Base-by-base conservation (phyloP, 2,888 invertebrate genomes). In the Capitulum mitella region DNA sequence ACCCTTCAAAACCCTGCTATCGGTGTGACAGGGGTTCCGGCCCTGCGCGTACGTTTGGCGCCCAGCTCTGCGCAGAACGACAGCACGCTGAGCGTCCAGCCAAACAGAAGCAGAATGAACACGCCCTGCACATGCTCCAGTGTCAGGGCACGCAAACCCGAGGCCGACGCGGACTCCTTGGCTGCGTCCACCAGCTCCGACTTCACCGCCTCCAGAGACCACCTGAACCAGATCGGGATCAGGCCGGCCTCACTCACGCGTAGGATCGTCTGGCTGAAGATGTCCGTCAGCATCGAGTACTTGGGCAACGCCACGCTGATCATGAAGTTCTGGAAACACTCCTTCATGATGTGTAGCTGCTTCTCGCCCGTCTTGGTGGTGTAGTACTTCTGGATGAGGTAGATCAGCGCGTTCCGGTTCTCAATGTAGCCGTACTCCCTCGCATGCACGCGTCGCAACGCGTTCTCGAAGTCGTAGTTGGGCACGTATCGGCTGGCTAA, bases 301-400 rank as follows among this genome's bases (percentile, higher is more conserved):
- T 76, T 76, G 76, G 76, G 76, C 46, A 76, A 46, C 32, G n/a
- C 26, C 43, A 76, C 46, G 76, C 76, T 76, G 46, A 76, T 76
- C 76, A 76, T 76, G 46, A 76, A 76, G 76, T 76, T 76, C 76
- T 76, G 76, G 29, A 76, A 48, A 10, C 76, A 76, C 46, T 76
- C 76, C 16, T 76, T 12, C 46, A 76, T 43, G 46, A 76, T 48
- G 32, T 46, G 76, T 19, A 76, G 76, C 46, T 76, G 76, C 76
- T 43, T 43, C 8, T n/a, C 46, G 32, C 76, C 76, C 0, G 46
- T 32, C 3, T 16, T 16, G 3, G 76, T 76, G 16, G 76, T 76
- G 76, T 76, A 76, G 76, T 46, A 76, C 46, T 76, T 76, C 46
- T 46, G 76, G 76, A 76, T 76, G 46, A n/a, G 43, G 32, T 76